phyloP scores from a whole-genome alignment of 2,888 invertebrate genomes.

The Tenthredo amoena region DNA sequence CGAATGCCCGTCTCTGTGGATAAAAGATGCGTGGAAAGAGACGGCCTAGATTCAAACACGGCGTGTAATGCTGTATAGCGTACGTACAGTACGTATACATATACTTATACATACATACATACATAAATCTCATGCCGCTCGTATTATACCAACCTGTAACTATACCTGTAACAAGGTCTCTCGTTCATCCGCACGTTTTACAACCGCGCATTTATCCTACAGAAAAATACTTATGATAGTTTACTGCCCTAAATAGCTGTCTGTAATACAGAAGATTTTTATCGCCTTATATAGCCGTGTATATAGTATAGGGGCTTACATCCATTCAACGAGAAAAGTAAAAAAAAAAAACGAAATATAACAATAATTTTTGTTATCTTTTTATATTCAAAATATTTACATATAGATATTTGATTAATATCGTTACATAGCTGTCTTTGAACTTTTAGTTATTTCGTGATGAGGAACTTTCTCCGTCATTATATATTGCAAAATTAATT shows the following conservation, averaged over 20 bases:
- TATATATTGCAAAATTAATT: slow-evolving; percentile 47
- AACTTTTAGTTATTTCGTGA: background rate
- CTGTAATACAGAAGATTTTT: background rate
- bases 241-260: slow-evolving; percentile 9
- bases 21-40: slow-evolving; percentile 53
- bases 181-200: background rate
- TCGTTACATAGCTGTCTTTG: background rate
- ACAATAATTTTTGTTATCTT: background rate
- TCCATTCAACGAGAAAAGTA: background rate
- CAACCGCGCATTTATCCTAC: slow-evolving; percentile 8
- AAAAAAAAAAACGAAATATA: background rate
- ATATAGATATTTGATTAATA: background rate
- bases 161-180: slow-evolving; percentile 28
- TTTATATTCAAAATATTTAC: background rate
- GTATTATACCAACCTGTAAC: slow-evolving; percentile 1
- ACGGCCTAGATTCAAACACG: slow-evolving; percentile 47
- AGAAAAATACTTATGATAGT: background rate
- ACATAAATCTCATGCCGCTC: background rate
- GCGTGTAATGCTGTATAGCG: background rate
- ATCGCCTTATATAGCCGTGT: background rate
- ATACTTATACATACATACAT: background rate
- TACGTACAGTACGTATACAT: background rate
- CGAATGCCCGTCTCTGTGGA: slow-evolving; percentile 48
- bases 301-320: no score
- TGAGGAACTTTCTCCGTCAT: slow-evolving; percentile 37